Evolutionary conservation across 2,113 vertebrate genomes (phyloP).

Genomic region (Alosa alosa): DNA sequence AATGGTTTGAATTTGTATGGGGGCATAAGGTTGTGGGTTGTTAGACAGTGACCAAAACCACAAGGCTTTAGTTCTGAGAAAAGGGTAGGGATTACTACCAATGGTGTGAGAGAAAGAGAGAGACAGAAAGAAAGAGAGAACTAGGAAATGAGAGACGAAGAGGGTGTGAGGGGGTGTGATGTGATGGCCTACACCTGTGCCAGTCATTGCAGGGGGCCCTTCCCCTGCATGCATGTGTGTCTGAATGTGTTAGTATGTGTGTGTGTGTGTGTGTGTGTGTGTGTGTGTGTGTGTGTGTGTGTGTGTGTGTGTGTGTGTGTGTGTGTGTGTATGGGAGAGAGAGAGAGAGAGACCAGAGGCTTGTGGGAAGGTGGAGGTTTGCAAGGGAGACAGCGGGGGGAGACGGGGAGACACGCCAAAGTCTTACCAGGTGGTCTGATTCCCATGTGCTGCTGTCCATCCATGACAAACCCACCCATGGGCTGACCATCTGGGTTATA

Average conservation of each 20-base stretch:
- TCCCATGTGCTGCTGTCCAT: slow-evolving; percentile 99
- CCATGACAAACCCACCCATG: slow-evolving; percentile 99
- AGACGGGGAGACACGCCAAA: slow-evolving; percentile 38
- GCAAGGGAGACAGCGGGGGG: slow-evolving; percentile 29
- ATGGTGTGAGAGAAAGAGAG: slow-evolving; percentile 8
- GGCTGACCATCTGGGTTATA: slow-evolving; percentile 98
- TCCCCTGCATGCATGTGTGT: background rate
- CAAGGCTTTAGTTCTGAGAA: background rate
- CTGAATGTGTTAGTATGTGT: background rate
- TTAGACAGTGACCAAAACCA: background rate
- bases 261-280: slow-evolving; percentile 1
- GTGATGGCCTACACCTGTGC: slow-evolving; percentile 42
- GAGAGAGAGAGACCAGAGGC: slow-evolving; percentile 12
- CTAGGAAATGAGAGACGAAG: background rate
- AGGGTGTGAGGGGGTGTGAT: slow-evolving; percentile 9
- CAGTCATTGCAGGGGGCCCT: background rate
- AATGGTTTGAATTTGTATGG: background rate
- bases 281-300: background rate
- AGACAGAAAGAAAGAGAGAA: background rate
- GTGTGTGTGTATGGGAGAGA: background rate
- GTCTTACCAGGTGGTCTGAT: slow-evolving; percentile 98
- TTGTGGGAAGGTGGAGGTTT: slow-evolving; percentile 31
- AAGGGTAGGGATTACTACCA: background rate
- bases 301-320: background rate
- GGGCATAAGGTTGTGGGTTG: background rate